Base-by-base conservation (phyloP, 2,113 vertebrate genomes). In the Synodontis membranacea region DNA sequence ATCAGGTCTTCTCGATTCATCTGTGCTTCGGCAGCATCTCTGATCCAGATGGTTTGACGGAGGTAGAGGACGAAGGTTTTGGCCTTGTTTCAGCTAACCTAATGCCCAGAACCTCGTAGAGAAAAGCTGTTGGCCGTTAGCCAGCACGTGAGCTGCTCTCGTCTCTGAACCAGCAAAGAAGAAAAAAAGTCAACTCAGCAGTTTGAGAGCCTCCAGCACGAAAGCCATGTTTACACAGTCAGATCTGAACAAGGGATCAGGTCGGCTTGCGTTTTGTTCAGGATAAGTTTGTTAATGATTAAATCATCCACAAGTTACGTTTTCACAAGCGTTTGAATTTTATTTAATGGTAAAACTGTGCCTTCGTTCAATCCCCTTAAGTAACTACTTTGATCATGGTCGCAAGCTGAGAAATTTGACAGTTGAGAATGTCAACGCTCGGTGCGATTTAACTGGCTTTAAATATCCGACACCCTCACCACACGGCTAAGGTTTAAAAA, bases 81-180 rank as follows among this genome's bases (percentile, higher is more conserved):
- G 12, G 15, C 48, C 23, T 3, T 7, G n/a, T 68, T 62, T 74
- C 2, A 72, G 83, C 82, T 34, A 72, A 54, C 46, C 15, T 0
- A 17, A 44, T 80, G 3, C 60, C 15, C 66, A 52, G 54, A 60
- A 11, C 42, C 66, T 83, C 44, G 42, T 60, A 11, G n/a, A 46
- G 2, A 84, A 74, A 37, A 56, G 12, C 19, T 74, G 15, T 85
- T 80, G 62, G 86, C 80, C 48, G 12, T 56, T 39, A 4, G 46
- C 75, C 88, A 84, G 80, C 48, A 68, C 66, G 44, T 44, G 68
- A 39, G 68, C 42, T 54, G 42, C 37, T 89, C 60, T 84, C 44
- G 19, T 48, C 42, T 79, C 62, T 85, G 83, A 83, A 70, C 78
- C 66, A 25, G 39, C 19, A 62, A 52, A n/a, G n/a, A n/a, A 58